Evolutionary conservation across 1,140 invertebrate genomes (phyloP).

Genomic region (Drosophila triauraria): DNA sequence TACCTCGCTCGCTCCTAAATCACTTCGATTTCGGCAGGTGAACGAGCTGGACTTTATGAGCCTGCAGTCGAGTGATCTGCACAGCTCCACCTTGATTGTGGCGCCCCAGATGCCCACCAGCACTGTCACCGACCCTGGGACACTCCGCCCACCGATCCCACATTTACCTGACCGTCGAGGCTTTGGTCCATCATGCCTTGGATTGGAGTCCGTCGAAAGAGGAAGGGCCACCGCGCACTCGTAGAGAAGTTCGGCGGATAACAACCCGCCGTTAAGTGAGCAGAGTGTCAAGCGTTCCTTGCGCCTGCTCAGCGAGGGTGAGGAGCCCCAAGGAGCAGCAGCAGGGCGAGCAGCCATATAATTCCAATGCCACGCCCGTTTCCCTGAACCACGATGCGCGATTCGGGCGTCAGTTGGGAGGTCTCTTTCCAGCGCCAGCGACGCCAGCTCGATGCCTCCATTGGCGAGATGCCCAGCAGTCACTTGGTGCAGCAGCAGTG

Average conservation of each 20-base stretch:
- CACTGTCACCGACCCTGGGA: background rate
- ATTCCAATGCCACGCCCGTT: constrained; percentile 41
- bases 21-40: constrained; percentile 17
- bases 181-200: constrained; percentile 59
- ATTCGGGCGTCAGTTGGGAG: constrained; percentile 58
- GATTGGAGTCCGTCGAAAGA: constrained; percentile 59
- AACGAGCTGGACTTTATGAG: constrained; percentile 48
- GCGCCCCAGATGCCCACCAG: background rate
- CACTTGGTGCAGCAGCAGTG: constrained; percentile 70
- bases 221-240: background rate
- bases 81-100: constrained; percentile 64
- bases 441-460: constrained; percentile 33
- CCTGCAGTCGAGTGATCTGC: background rate
- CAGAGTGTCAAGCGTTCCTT: constrained; percentile 21
- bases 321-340: background rate
- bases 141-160: constrained; percentile 38
- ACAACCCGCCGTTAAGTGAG: background rate
- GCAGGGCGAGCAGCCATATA: background rate
- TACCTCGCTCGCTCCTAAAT: background rate
- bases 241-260: constrained; percentile 6
- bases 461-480: constrained; percentile 67
- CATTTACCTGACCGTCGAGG: constrained; percentile 36
- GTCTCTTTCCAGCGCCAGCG: constrained; percentile 45
- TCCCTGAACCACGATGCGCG: constrained; percentile 12
- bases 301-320: background rate